These are phyloP conservation scores for Prietella phreatophila DNA, from an alignment of 2,113 vertebrate species.

Conservation along the genomic window DNA sequence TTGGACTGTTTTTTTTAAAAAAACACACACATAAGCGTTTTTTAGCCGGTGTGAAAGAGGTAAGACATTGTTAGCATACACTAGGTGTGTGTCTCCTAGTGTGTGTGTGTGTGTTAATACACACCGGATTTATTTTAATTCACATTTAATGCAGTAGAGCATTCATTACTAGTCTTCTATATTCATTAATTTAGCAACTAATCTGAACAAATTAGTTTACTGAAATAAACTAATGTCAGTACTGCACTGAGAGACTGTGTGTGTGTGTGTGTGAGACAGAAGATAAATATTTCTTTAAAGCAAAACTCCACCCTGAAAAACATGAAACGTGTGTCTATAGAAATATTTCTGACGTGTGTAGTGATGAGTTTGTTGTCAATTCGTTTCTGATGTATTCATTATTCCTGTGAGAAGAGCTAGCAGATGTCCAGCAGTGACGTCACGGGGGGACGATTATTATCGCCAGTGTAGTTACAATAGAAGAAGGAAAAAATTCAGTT, in stretches of 20 bases:
- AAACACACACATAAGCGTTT: too few species aligned
- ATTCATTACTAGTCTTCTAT: background rate
- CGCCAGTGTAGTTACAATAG: background rate
- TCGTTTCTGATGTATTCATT: background rate
- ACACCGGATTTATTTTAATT: background rate
- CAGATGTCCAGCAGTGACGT: background rate
- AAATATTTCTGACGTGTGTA: background rate
- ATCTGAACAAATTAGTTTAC: background rate
- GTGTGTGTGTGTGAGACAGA: background rate
- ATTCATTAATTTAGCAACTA: background rate
- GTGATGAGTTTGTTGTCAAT: background rate
- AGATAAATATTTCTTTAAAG: background rate
- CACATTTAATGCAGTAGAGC: background rate
- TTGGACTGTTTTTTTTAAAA: background rate
- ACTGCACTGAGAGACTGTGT: background rate
- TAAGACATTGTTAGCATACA: constrained; percentile 19
- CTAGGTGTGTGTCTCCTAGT: background rate
- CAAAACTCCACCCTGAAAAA: background rate
- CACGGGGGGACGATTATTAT: background rate
- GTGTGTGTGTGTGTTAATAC: background rate
- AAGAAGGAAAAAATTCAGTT: too few species aligned
- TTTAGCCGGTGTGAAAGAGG: constrained; percentile 45
- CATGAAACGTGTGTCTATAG: background rate
- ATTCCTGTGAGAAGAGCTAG: background rate
- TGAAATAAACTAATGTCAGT: background rate